Percentiles rank a stretch among this genome's conserved stretches.
Evolutionary conservation across 2,888 invertebrate genomes (phyloP).

Genomic region (Pyrocoelia pectoralis): DNA sequence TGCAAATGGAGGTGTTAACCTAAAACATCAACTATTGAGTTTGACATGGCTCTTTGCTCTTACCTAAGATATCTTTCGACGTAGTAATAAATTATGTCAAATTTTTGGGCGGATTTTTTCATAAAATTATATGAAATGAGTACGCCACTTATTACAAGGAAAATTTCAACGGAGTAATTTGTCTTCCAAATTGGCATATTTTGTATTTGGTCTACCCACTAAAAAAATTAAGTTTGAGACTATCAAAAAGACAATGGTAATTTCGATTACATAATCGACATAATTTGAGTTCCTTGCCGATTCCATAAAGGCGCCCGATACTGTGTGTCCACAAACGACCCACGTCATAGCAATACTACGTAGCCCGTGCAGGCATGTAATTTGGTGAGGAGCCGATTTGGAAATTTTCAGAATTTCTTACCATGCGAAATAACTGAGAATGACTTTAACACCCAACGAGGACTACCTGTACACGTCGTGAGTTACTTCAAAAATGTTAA

Average conservation of each 20-base stretch:
- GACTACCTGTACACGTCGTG: not conserved
- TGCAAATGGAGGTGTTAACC: too few species aligned
- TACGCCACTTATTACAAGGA: too few species aligned
- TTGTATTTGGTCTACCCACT: too few species aligned
- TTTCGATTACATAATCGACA: not conserved
- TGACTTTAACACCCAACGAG: not conserved
- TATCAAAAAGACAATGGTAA: too few species aligned
- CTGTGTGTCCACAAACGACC: not conserved
- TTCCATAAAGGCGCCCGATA: not conserved
- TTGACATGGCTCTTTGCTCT: too few species aligned
- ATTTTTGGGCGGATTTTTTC: too few species aligned
- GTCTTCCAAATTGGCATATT: too few species aligned
- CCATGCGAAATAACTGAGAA: not conserved
- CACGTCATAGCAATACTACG: not conserved
- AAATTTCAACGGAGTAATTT: too few species aligned
- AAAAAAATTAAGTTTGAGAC: not conserved
- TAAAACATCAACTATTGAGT: not conserved
- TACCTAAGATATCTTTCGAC: too few species aligned
- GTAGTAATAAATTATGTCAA: too few species aligned
- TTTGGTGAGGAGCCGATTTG: not conserved
- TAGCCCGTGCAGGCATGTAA: not conserved
- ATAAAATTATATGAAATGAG: too few species aligned
- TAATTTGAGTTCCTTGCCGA: too few species aligned
- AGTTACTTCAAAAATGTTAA: not conserved
- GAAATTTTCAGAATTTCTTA: not conserved